Percentiles rank a stretch among this genome's conserved stretches.
phyloP scores from a whole-genome alignment of 2,113 vertebrate species.

The Zingel zingel region DNA sequence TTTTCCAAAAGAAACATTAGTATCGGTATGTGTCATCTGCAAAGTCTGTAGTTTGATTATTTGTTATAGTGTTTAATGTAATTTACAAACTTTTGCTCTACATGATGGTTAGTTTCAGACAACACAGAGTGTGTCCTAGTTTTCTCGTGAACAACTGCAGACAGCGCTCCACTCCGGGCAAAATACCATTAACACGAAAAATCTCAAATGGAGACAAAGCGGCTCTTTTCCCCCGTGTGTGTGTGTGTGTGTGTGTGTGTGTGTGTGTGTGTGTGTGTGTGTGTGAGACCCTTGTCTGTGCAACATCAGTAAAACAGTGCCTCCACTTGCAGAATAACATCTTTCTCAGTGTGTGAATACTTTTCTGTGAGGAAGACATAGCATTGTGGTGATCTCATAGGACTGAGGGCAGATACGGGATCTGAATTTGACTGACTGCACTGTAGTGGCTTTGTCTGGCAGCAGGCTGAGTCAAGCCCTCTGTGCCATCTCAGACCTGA shows the following conservation, averaged over 20 bases:
- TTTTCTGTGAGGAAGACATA: constrained; percentile 75
- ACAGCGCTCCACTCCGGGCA: constrained; percentile 7
- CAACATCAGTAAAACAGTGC: constrained; percentile 62
- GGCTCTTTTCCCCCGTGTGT: constrained; percentile 57
- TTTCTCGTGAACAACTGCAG: constrained; percentile 30
- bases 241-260: constrained; percentile 10
- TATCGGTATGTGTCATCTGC: too few relatives aligned
- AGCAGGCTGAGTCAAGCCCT: constrained; percentile 75
- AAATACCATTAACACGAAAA: constrained; percentile 62
- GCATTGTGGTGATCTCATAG: constrained; percentile 78
- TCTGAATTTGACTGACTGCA: constrained; percentile 64
- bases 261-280: constrained; percentile 18
- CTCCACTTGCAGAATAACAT: constrained; percentile 71
- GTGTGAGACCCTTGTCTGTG: constrained; percentile 67
- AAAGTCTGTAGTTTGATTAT: too few relatives aligned
- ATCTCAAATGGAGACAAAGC: constrained; percentile 75
- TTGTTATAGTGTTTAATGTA: too few relatives aligned
- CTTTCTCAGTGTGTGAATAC: constrained; percentile 71
- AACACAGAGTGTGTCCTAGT: background rate
- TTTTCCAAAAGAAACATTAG: too few relatives aligned
- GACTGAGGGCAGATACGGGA: constrained; percentile 69
- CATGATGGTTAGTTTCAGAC: too few relatives aligned
- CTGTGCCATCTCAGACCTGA: constrained; percentile 65
- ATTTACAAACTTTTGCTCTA: too few relatives aligned
- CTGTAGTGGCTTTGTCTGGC: constrained; percentile 79